Evolutionary conservation across 2,797 vertebrate genomes (phyloP), one percentile per base, ranked within the genome.

Genomic region (Leuciscus waleckii): DNA sequence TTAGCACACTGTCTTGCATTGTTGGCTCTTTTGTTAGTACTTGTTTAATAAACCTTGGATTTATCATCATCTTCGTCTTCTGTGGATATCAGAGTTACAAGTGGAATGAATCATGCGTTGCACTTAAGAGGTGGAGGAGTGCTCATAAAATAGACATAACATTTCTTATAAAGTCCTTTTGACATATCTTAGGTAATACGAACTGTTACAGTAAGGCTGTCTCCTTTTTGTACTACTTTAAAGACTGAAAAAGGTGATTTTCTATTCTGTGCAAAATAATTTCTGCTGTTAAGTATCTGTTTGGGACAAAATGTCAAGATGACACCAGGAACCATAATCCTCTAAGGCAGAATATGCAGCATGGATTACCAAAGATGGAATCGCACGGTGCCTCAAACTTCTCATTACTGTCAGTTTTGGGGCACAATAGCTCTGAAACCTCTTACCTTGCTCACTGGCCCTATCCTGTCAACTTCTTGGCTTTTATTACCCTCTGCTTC

Each of bases 361-460:
- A 79, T 84, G 83, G 87, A 85, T 88, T 90, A 88, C 82, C 86
- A 81, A 84, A 88, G 67, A 78, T 76, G 7, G 77, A 81, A 75
- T 79, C 77, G 54, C 17, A 76, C 67, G 37, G 43, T 41, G 85
- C 68, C 78, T 87, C 61, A 81, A 74, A 78, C 86, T 81, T 79
- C 77, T 69, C 71, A 76, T 86, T 88, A 85, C 84, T 77, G 84
- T 86, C 80, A 79, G 58, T 63, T 77, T 68, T 70, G 29, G 65
- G 76, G 9, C 77, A 51, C 63, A 85, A 79, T 51, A 79, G 67
- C 79, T 65, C 76, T 46, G 82, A 80, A 51, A 70, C 54, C 79
- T 79, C 70, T 85, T 81, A 71, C 71, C 43, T 86, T 35, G 70
- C 76, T 85, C 35, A 70, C 63, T 78, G 75, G 69, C 39, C 76